Conservation (phyloP, 2,113 vertebrate species). For the Mellivora capensis region DNA sequence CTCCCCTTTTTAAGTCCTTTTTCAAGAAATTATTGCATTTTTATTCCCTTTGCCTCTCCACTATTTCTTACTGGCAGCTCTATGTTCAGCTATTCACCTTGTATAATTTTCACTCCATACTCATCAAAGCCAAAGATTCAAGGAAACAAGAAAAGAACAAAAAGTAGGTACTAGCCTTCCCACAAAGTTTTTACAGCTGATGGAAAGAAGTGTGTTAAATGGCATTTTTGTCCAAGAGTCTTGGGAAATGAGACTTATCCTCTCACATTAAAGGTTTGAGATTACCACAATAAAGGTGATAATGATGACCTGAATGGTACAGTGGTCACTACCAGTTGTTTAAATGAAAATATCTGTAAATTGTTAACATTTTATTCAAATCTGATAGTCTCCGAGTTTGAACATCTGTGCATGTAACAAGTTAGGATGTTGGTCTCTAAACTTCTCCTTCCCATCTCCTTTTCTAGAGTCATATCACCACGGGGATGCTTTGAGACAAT, state of each 20-base stretch:
- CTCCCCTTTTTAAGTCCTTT: neutral
- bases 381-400: neutral
- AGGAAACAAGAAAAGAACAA: neutral
- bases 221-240: neutral
- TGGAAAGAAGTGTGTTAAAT: neutral
- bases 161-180: neutral
- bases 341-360: neutral
- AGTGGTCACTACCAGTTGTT: neutral
- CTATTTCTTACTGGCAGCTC: neutral
- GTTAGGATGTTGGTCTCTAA: neutral
- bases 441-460: neutral
- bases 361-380: neutral
- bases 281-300: neutral
- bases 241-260: neutral
- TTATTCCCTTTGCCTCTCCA: neutral
- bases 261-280: neutral
- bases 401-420: neutral
- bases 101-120: neutral
- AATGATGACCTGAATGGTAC: neutral
- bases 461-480: neutral
- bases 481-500: neutral
- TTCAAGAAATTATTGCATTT: constrained; percentile 39
- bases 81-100: neutral
- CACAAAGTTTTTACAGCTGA: neutral
- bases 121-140: constrained; percentile 32